Conservation (phyloP, 2,888 invertebrate species). For the Lacanobia wlatinum region DNA sequence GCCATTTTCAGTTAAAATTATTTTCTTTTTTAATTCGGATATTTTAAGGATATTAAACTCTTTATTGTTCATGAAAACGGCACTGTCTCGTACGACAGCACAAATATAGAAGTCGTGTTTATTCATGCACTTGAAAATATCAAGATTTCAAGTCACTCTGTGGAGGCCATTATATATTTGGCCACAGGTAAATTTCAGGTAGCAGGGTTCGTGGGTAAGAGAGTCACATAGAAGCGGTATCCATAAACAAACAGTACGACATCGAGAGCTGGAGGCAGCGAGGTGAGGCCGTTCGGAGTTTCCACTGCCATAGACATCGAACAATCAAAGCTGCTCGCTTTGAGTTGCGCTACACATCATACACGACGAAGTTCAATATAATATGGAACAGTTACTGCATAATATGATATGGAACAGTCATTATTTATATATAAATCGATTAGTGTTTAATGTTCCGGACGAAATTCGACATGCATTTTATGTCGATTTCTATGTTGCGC, state of each 20-base stretch:
- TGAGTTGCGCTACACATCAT: constrained; percentile 84
- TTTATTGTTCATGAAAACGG: constrained; percentile 73
- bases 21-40: constrained; percentile 30
- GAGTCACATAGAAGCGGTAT: constrained; percentile 86
- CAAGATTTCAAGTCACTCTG: constrained; percentile 63
- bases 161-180: constrained; percentile 57
- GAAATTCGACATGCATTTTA: constrained; percentile 5
- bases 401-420: neutral
- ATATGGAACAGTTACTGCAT: neutral
- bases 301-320: constrained; percentile 86
- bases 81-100: constrained; percentile 77
- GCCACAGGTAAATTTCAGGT: constrained; percentile 62
- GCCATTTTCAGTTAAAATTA: constrained; percentile 73
- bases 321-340: constrained; percentile 89
- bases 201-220: constrained; percentile 80
- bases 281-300: constrained; percentile 81
- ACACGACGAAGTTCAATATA: constrained; percentile 45
- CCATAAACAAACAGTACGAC: constrained; percentile 88
- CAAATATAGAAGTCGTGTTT: constrained; percentile 74
- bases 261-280: constrained; percentile 87
- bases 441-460: neutral
- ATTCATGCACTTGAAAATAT: constrained; percentile 80
- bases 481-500: constrained; percentile 21
- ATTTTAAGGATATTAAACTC: constrained; percentile 1
- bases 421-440: neutral